Evolutionary conservation across 2,888 invertebrate genomes (phyloP).

Genomic region (Myopa testacea): DNA sequence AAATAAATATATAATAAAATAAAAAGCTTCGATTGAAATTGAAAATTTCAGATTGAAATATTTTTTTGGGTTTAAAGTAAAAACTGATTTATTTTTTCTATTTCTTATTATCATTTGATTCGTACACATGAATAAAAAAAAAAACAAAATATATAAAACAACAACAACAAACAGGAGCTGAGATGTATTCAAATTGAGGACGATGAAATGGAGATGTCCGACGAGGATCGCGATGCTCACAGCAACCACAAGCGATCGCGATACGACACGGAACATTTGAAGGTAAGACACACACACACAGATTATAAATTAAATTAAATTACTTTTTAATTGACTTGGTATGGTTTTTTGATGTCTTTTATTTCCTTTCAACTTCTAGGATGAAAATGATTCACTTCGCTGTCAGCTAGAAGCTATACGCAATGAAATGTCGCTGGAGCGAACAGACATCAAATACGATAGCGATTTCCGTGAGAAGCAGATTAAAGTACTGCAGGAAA

Average conservation of each 20-base stretch:
- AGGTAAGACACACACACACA: conserved; percentile 52
- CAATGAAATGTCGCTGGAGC: conserved; percentile 90
- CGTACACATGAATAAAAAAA: neutral
- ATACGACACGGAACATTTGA: conserved; percentile 64
- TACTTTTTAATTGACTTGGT: neutral
- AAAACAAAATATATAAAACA: too few species aligned
- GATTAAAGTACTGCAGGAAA: conserved; percentile 73
- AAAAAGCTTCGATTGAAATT: neutral
- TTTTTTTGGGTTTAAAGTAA: neutral
- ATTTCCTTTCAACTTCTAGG: conserved; percentile 66
- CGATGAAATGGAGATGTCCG: conserved; percentile 90
- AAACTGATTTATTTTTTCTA: too few species aligned
- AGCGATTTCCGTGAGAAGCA: conserved; percentile 88
- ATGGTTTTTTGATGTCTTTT: neutral
- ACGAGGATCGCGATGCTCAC: conserved; percentile 75
- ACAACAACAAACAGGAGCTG: conserved; percentile 58
- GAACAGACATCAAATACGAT: conserved; percentile 82
- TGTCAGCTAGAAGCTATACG: conserved; percentile 94
- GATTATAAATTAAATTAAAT: neutral
- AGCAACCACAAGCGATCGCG: conserved; percentile 65
- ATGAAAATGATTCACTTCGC: conserved; percentile 90
- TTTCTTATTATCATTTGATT: too few species aligned
- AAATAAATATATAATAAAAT: neutral
- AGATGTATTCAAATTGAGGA: conserved; percentile 72
- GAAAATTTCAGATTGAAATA: neutral